Conservation (phyloP, 2,113 vertebrate genomes). For the Gallinago media region DNA sequence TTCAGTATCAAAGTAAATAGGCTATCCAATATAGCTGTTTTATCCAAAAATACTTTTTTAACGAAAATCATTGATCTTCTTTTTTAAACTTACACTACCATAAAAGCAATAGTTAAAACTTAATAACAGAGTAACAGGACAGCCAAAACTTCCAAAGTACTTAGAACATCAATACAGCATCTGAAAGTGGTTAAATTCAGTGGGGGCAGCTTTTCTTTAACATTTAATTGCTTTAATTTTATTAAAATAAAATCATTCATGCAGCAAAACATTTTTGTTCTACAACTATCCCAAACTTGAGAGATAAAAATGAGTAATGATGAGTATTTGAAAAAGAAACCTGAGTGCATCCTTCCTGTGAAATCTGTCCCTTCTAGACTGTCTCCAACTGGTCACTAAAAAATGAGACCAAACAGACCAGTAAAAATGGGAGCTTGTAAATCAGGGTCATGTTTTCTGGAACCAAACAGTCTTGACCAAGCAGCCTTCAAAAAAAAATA, state of each 20-base stretch:
- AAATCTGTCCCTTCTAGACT: not conserved
- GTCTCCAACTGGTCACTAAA: not conserved
- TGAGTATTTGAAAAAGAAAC: not conserved
- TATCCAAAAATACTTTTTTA: not conserved
- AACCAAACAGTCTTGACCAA: not conserved
- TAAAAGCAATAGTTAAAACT: not conserved
- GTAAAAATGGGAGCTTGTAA: not conserved
- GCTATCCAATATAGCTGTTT: not conserved
- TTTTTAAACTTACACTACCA: not conserved
- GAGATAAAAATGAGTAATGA: not conserved
- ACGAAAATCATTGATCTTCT: not conserved
- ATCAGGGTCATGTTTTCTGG: not conserved
- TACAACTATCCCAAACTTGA: not conserved
- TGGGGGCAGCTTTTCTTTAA: not conserved
- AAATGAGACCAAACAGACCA: not conserved
- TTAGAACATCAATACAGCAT: not conserved
- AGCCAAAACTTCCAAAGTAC: not conserved
- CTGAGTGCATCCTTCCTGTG: not conserved
- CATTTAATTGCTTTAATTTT: not conserved
- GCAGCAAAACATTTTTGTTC: not conserved
- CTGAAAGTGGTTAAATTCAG: not conserved
- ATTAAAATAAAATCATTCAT: not conserved
- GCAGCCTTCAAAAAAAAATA: not conserved
- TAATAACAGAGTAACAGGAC: not conserved
- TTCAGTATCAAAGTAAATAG: not conserved